phyloP scores from a whole-genome alignment of 2,797 vertebrate genomes.

The Microctenopoma steveboyesi region DNA sequence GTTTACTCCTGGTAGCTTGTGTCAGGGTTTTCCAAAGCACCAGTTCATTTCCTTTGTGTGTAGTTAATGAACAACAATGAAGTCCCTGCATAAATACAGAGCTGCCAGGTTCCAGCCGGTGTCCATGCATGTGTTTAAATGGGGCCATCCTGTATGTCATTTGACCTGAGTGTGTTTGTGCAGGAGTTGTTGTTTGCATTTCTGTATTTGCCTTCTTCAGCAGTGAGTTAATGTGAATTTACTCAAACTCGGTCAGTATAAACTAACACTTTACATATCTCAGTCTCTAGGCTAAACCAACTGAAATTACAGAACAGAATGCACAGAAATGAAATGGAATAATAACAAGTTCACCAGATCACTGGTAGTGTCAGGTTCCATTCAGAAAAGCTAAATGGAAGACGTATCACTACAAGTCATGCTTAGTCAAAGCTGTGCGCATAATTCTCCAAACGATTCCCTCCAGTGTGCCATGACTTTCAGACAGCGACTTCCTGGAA shows the following conservation, averaged over 20 bases:
- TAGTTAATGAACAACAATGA: neutral
- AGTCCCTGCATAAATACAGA: neutral
- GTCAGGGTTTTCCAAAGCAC: constrained; percentile 4
- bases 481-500: no score
- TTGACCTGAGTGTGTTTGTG: constrained; percentile 43
- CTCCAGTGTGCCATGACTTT: neutral
- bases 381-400: no score
- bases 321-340: no score
- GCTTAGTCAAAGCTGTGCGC: no score
- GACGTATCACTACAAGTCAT: no score
- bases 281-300: neutral
- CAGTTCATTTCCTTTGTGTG: neutral
- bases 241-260: neutral
- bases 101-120: constrained; percentile 22
- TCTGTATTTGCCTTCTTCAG: constrained; percentile 26
- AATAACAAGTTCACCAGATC: neutral
- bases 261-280: constrained; percentile 10
- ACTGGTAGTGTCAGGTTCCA: no score
- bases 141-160: constrained; percentile 21
- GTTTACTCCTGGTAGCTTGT: neutral
- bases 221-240: constrained; percentile 1
- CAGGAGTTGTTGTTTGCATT: constrained; percentile 32
- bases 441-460: no score
- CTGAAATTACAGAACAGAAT: no score
- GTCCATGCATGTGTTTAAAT: constrained; percentile 1